Evolutionary conservation across 2,888 invertebrate species (phyloP), one percentile per base, ranked within the genome.

Genomic region (Torymus auratus): DNA sequence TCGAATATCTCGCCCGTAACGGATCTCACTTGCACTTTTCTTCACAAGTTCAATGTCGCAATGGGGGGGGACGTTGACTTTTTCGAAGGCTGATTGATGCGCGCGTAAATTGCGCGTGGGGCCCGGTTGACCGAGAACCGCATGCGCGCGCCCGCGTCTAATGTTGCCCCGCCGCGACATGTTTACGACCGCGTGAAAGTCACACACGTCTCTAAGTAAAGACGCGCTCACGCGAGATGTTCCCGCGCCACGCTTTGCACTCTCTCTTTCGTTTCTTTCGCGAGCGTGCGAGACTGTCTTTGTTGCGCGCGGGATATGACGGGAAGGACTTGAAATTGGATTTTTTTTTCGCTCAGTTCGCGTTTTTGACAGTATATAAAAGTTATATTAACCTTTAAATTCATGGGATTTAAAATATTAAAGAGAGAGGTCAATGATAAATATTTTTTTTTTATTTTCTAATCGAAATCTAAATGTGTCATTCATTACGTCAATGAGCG

Each of bases 101-200:
- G 56, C 60, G 73, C 64, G 58, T 74, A 78, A 78, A 81, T 69
- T 50, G 74, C 60, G 13, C 15, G n/a, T 5, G 5, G 23, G 14
- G 17, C 12, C 20, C 64, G 69, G 56, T 76, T 76, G 76, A 76
- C 69, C 68, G 60, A 69, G 41, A 41, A 28, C 20, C 62, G 15
- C 53, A 20, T 15, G 50, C 17, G 28, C 12, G 73, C 28, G 28
- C 28, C 3, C 28, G 60, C 68, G 41, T 72, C 80, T 81, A 81
- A 81, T 81, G 77, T 73, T 64, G 56, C 72, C 14, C 41, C 62
- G 13, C 55, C 55, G 13, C 23, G 74, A 78, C 81, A 69, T 81
- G 67, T 78, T 81, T 81, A 81, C 20, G 81, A 74, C 61, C 75
- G 17, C 74, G 62, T 74, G 81, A 81, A 81, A 78, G 81, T 81